Percentiles rank a stretch among this genome's conserved stretches.
These are phyloP conservation scores for Engraulis encrasicolus DNA, from an alignment of 2,113 vertebrate genomes.

Conservation along the genomic window DNA sequence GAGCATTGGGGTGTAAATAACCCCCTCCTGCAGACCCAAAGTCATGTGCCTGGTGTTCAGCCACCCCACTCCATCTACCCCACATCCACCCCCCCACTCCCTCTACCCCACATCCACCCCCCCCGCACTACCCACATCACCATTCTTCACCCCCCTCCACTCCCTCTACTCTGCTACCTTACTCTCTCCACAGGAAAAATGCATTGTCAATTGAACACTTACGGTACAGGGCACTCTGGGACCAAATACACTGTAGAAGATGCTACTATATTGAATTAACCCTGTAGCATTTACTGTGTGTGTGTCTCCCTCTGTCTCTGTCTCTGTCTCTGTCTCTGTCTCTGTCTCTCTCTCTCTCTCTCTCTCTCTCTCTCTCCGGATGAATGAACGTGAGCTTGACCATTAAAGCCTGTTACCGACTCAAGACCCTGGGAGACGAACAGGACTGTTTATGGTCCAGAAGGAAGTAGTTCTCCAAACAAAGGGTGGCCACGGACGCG, in stretches of 20 bases:
- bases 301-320: no score
- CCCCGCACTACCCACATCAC: no score
- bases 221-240: no score
- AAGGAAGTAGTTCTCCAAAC: slow-evolving; percentile 57
- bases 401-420: slow-evolving; percentile 6
- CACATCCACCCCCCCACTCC: slow-evolving; percentile 1
- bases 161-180: no score
- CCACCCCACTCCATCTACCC: background rate
- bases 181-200: no score
- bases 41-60: background rate
- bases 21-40: slow-evolving; percentile 13
- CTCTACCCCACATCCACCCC: background rate
- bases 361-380: background rate
- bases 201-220: no score
- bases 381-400: slow-evolving; percentile 29
- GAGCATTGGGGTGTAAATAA: slow-evolving; percentile 24
- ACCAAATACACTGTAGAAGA: no score
- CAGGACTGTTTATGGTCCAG: slow-evolving; percentile 54
- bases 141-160: no score
- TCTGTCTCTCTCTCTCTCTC: no score
- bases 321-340: no score
- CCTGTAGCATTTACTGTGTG: no score
- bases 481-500: slow-evolving; percentile 36
- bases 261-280: no score
- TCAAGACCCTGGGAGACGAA: slow-evolving; percentile 48